These are phyloP conservation scores for Puntigrus tetrazona DNA, from an alignment of 2,113 vertebrate genomes.

Conservation along the genomic window DNA sequence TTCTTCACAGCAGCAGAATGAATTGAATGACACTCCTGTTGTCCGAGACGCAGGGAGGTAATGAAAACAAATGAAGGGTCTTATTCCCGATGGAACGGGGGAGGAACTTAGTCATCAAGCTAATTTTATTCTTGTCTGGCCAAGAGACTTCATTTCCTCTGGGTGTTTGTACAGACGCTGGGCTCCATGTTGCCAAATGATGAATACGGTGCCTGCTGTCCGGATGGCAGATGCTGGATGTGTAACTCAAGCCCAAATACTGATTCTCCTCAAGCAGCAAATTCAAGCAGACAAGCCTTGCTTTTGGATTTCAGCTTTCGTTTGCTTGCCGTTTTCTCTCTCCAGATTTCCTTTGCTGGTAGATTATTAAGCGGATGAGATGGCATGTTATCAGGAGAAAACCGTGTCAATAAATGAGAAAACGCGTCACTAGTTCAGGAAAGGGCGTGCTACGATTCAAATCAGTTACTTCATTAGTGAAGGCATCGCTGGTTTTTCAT, in stretches of 20 bases:
- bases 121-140: constrained; percentile 84
- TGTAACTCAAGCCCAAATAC: constrained; percentile 83
- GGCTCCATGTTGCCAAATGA: constrained; percentile 72
- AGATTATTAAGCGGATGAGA: not conserved
- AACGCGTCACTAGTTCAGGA: not conserved
- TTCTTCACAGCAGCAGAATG: not conserved
- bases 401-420: not conserved
- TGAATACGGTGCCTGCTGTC: constrained; percentile 75
- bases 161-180: constrained; percentile 81
- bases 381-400: not conserved
- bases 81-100: constrained; percentile 74
- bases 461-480: not conserved
- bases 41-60: constrained; percentile 70
- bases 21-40: constrained; percentile 45
- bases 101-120: constrained; percentile 83
- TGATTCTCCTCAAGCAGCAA: constrained; percentile 63
- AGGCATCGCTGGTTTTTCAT: not conserved
- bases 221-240: constrained; percentile 82
- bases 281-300: not conserved
- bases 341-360: not conserved
- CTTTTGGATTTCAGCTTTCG: not conserved
- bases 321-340: not conserved
- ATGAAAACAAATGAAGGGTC: constrained; percentile 82
- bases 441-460: not conserved
- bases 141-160: constrained; percentile 82